Base-by-base conservation (phyloP, 2,113 vertebrate species). In the Daubentonia madagascariensis region DNA sequence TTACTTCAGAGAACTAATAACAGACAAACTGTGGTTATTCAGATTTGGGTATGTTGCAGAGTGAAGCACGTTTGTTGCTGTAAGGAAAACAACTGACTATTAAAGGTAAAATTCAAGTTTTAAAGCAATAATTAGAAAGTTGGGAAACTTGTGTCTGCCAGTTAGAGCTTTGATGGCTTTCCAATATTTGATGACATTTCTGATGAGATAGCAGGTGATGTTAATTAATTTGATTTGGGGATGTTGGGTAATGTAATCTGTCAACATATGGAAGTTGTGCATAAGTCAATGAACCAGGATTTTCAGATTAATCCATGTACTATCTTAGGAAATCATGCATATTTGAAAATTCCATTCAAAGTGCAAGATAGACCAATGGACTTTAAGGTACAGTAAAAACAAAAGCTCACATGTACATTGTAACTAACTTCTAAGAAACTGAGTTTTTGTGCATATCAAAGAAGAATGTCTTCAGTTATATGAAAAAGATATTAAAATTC, bases 301-400 rank as follows among this genome's bases (percentile, higher is more conserved):
- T 89, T 79, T 96, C 65, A 89, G 61, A 40, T 37, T 40, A 79
- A 37, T 87, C 43, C 61, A n/a, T 43, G 30, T 76, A 88, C 4
- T 45, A 54, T 59, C 40, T 90, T 93, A 83, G 32, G 61, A 85
- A 50, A 45, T 96, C 20, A 61, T 61, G 40, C 75, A 72, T 83
- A 61, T 72, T 91, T 93, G 30, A 86, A 90, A 87, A 40, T 87
- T 85, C 25, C n/a, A 40, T 89, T 96, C 30, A 72, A 67, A 81
- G 16, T 59, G 18, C 50, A 70, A n/a, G 35, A 65, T 67, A 75
- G 17, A 73, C 40, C 72, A 88, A 13, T 23, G 45, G 20, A 83
- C 52, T 95, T 95, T 73, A 72, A 48, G 50, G 30, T 76, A 76
- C 3, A 63, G 6, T 78, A 78, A 10, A 40, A 59, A 57, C 13